Percentiles rank a stretch among this genome's conserved stretches.
phyloP scores from a whole-genome alignment of 2,113 vertebrate species.

The Sus scrofa region DNA sequence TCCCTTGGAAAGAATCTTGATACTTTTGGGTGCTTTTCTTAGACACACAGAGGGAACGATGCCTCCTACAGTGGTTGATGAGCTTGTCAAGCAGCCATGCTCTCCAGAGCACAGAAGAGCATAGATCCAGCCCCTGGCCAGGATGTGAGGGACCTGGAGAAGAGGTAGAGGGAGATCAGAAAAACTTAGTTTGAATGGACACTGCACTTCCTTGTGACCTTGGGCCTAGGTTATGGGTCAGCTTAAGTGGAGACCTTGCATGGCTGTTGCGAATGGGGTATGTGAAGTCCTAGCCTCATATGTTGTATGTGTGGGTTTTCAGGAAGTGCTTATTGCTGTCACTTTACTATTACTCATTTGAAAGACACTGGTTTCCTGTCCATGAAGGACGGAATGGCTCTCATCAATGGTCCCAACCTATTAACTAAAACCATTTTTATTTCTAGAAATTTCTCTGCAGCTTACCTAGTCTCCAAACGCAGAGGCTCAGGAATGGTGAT shows the following conservation, averaged over 20 bases:
- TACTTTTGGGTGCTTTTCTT: conserved; percentile 35
- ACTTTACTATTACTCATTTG: background rate
- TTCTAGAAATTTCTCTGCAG: conserved; percentile 4
- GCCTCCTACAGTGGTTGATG: background rate
- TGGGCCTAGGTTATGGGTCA: background rate
- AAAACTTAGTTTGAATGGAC: background rate
- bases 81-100: background rate
- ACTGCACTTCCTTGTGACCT: background rate
- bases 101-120: background rate
- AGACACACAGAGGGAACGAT: conserved; percentile 32
- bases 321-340: background rate
- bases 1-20: background rate
- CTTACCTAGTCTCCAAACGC: background rate
- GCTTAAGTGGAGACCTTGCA: background rate
- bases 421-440: background rate
- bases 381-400: background rate
- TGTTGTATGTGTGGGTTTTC: background rate
- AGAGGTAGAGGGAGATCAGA: background rate
- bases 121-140: background rate
- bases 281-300: background rate
- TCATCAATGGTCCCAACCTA: background rate
- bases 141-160: background rate
- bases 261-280: background rate
- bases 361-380: background rate
- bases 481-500: background rate